Base-by-base conservation (phyloP, 2,113 vertebrate genomes). In the Microcebus lehilahytsara region DNA sequence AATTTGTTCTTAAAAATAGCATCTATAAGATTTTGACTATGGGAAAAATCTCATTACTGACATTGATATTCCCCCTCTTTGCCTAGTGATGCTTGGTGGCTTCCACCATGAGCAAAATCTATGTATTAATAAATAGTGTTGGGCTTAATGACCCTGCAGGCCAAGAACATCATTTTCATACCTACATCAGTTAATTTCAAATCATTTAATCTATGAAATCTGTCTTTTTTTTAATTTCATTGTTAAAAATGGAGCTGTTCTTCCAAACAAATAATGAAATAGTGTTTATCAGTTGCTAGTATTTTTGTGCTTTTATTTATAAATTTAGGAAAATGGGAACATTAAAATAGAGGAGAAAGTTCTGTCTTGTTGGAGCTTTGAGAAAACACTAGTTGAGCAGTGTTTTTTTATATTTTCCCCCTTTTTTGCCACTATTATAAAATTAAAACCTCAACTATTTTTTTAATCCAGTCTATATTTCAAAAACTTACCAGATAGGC, bases 281-380 rank as follows among this genome's bases (percentile, higher is more conserved):
- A 74, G 9, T 75, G 22, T 91, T 93, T 91, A 53, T 49, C 85
- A 92, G 13, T 80, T 85, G 34, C 64, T 74, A 58, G 8, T 56
- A 90, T 88, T 79, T 88, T 85, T 80, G 75, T 93, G 17, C 51
- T 95, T 85, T 92, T 67, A 53, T 87, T 93, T 78, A 78, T 75
- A 62, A 51, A 95, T 69, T 83, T 91, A 92, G 37, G 77, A 94
- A 93, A 89, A 51, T 77, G 23, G 7, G 34, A 83, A 69, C 23
- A 14, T 78, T 75, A 62, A 75, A 88, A 80, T 40, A 56, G 71
- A 89, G 32, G 32, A 62, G 53, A 71, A 75, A 80, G 8, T 91
- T 91, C 37, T 62, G 4, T 90, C 67, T 93, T 94, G 11, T 85
- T 89, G 51, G 25, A 84, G 17, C 25, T 95, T 6, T 96, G 53